Base-by-base conservation (phyloP, 1,140 invertebrate species). In the Sminthurinus signatus region DNA sequence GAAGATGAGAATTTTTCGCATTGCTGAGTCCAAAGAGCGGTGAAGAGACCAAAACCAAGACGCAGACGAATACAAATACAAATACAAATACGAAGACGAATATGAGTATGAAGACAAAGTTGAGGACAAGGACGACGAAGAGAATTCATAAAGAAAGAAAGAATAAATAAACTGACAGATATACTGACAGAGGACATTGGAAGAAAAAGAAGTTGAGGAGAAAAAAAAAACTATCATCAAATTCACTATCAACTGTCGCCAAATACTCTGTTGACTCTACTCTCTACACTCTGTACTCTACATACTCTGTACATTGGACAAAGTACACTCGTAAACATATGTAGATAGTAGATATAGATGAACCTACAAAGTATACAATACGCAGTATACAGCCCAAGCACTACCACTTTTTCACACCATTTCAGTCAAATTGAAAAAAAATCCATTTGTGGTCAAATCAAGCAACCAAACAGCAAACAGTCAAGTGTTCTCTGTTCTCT, bases 1-100 rank as follows among this genome's bases (percentile, higher is more conserved):
- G 52, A 64, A 60, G 66, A 68, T 64, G 62, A 60, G 46, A 64
- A 64, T 64, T 64, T 60, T 61, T 68, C 66, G 66, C 66, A 68
- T 64, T 64, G 61, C 62, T 68, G 66, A 68, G 58, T 55, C 62
- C 59, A 64, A 60, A 64, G 52, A 64, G 54, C 23, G 14, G 19
- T 10, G 39, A 66, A n/a, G n/a, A n/a, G n/a, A n/a, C n/a, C n/a
- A n/a, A n/a, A n/a, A n/a, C n/a, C n/a, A n/a, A n/a, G n/a, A n/a
- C n/a, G n/a, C n/a, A n/a, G n/a, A n/a, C n/a, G n/a, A n/a, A n/a
- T n/a, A n/a, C n/a, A n/a, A n/a, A n/a, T n/a, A n/a, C n/a, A n/a
- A n/a, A n/a, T n/a, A n/a, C n/a, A n/a, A n/a, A n/a, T n/a, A n/a
- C n/a, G n/a, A n/a, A n/a, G n/a, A n/a, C n/a, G n/a, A n/a, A n/a